These are phyloP conservation scores for Xenops minutus DNA, from an alignment of 2,797 vertebrate species.

Conservation along the genomic window DNA sequence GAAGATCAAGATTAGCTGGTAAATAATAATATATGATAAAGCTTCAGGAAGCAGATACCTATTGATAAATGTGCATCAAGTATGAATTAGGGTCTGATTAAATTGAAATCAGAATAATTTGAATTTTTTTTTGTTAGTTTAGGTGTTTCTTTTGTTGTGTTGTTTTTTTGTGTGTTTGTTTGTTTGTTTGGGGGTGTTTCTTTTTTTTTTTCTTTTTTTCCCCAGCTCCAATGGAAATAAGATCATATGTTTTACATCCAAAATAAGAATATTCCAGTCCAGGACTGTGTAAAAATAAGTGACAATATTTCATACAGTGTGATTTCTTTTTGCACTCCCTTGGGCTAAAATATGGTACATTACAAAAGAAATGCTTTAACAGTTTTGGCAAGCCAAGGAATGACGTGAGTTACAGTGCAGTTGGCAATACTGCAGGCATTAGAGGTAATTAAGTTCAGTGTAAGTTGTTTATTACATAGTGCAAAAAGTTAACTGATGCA, in stretches of 20 bases:
- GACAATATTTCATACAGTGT: neutral
- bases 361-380: slow-evolving; percentile 35
- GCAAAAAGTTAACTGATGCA: slow-evolving; percentile 46
- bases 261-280: neutral
- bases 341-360: neutral
- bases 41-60: neutral
- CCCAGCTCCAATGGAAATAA: neutral
- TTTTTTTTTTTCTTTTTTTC: neutral
- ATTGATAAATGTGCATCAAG: neutral
- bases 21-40: neutral
- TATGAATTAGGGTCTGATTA: neutral
- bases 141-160: neutral
- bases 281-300: neutral
- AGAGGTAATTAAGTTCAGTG: slow-evolving; percentile 35
- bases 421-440: slow-evolving; percentile 16
- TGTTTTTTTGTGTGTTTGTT: neutral
- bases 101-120: neutral
- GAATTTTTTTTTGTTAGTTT: neutral
- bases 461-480: slow-evolving; percentile 51
- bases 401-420: slow-evolving; percentile 34
- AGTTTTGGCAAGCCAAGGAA: slow-evolving; percentile 31
- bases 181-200: neutral
- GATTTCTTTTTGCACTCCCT: neutral
- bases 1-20: neutral
- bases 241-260: neutral